Conservation (phyloP, 2,797 vertebrate genomes). For the Chaunax sp. region DNA sequence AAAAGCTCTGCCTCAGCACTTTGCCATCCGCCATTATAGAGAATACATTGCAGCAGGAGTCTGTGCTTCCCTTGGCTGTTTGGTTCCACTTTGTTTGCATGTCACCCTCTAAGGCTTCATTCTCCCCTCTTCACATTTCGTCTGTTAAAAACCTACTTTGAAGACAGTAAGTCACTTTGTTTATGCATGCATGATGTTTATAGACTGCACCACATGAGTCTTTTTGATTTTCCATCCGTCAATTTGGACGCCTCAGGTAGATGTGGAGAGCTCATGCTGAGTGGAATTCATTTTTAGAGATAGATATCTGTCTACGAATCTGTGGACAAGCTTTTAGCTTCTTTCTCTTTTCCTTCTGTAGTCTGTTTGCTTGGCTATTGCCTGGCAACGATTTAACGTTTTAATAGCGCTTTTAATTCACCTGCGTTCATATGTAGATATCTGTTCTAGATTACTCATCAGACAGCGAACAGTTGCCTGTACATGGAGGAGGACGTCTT, state of each 20-base stretch:
- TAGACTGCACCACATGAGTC: constrained; percentile 1
- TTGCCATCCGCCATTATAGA: constrained; percentile 44
- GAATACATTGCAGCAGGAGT: constrained; percentile 47
- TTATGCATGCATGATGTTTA: constrained; percentile 13
- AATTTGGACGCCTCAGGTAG: constrained; percentile 7
- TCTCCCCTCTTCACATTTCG: background rate
- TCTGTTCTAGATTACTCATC: too few species aligned
- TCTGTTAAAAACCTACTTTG: constrained; percentile 29
- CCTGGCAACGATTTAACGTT: too few species aligned
- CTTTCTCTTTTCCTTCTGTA: too few species aligned
- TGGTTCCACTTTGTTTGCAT: constrained; percentile 28
- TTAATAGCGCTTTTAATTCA: too few species aligned
- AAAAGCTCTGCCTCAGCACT: constrained; percentile 63
- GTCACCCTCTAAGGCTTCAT: constrained; percentile 27
- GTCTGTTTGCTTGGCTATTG: too few species aligned
- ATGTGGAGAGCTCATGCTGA: constrained; percentile 14
- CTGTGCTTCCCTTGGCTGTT: constrained; percentile 41
- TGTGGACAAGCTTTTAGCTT: too few species aligned
- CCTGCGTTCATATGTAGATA: too few species aligned
- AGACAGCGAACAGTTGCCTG: too few species aligned
- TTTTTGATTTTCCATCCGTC: constrained; percentile 28
- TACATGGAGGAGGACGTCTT: too few species aligned
- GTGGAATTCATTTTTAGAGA: constrained; percentile 3
- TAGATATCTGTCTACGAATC: too few species aligned
- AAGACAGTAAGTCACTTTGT: constrained; percentile 38